Percentiles rank a stretch among this genome's conserved stretches.
Evolutionary conservation across 1,140 invertebrate genomes (phyloP).

Genomic region (Drosophila ambigua): DNA sequence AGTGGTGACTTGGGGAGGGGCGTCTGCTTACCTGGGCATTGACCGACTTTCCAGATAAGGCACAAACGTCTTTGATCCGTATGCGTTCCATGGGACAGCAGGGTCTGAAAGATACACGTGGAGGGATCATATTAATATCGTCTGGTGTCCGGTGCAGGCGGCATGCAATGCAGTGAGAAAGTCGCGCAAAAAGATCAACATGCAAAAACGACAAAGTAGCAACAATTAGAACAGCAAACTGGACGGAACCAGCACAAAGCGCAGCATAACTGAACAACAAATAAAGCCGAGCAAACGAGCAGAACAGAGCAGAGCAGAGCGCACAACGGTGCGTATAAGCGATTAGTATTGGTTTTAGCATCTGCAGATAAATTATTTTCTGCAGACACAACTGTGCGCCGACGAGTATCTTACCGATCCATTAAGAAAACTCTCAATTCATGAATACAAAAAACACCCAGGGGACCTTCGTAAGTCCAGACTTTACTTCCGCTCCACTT

Average conservation of each 20-base stretch:
- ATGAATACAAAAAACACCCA: conserved; percentile 3
- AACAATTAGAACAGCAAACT: conserved; percentile 29
- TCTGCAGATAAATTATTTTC: conserved; percentile 1
- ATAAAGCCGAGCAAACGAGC: conserved; percentile 33
- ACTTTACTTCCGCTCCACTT: conserved; percentile 47
- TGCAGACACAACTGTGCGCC: background rate
- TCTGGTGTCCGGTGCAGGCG: background rate
- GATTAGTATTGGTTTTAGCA: conserved; percentile 58
- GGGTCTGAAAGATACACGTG: conserved; percentile 62
- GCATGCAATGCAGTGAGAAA: conserved; percentile 43
- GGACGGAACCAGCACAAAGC: conserved; percentile 10
- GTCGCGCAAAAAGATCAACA: conserved; percentile 28
- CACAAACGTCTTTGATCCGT: conserved; percentile 75
- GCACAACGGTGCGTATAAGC: conserved; percentile 74
- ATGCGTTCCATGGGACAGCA: conserved; percentile 80
- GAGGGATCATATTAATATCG: conserved; percentile 1
- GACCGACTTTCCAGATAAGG: conserved; percentile 70
- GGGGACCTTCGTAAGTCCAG: conserved; percentile 10
- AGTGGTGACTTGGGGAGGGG: too few species aligned
- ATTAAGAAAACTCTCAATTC: conserved; percentile 26
- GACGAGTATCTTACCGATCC: conserved; percentile 54
- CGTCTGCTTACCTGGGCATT: conserved; percentile 67
- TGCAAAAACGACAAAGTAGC: conserved; percentile 19
- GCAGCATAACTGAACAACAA: conserved; percentile 14
- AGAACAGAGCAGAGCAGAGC: conserved; percentile 7